Base-by-base conservation (phyloP, 2,888 invertebrate species). In the Strigamia transsilvanica region DNA sequence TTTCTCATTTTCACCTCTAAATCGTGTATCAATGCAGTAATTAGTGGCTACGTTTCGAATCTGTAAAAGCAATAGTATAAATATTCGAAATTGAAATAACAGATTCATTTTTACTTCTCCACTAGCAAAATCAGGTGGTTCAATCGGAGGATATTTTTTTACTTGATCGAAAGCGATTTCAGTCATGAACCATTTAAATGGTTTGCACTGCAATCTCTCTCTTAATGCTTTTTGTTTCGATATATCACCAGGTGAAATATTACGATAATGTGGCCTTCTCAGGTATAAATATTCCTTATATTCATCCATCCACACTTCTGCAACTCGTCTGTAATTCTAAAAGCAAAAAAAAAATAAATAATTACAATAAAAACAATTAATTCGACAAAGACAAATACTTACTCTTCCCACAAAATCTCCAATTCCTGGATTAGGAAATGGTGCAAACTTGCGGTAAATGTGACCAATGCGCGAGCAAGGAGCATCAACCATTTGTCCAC, bases 271-370 rank as follows among this genome's bases (percentile, higher is more conserved):
- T 0, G 97, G 94, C 41, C 94, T 90, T 0, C 96, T 90, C 83
- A 90, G 88, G 89, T 98, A 98, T 81, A 99, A 88, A 87, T 92
- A 93, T 85, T 97, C 91, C 1, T 94, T 95, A 88, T 97, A 99
- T 86, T 98, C 98, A 87, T 99, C 98, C 98, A 99, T 98, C 98
- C 98, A 99, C 2, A 98, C 98, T 86, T 96, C 96, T 0, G 97
- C 97, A 0, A 98, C 97, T 83, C 98, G 91, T 66, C 93, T 92
- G 88, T 96, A 96, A 88, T 98, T 98, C 94, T 94, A 86, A 18
- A 85, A 85, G 46, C 66, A 83, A 41, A 32, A 0, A 80, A 21
- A n/a, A 23, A 80, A 80, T 18, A n/a, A 61, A 27, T 13, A 51
- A 9, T 42, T 1, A 38, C 6, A 38, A 38, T 94, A 86, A 18